Percentiles rank a stretch among this genome's conserved stretches.
Evolutionary conservation across 1,140 invertebrate genomes (phyloP).

Genomic region (Caerostris extrusa): DNA sequence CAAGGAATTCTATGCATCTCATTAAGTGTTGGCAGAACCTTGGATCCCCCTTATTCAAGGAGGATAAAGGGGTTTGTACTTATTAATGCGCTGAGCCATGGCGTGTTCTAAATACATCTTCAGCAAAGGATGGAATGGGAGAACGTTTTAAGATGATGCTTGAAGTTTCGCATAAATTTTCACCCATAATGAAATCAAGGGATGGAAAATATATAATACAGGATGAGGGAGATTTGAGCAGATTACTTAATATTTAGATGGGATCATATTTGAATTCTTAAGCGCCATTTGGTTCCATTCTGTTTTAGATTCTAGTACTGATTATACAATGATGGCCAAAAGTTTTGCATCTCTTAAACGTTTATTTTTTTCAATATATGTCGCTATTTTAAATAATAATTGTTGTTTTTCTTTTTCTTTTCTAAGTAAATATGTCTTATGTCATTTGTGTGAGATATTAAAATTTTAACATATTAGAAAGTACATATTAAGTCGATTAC

Average conservation of each 20-base stretch:
- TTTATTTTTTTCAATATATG: too few species aligned
- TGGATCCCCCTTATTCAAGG: not conserved
- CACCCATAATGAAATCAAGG: not conserved
- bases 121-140: not conserved
- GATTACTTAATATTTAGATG: not conserved
- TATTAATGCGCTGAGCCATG: not conserved
- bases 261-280: not conserved
- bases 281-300: too few species aligned
- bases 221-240: not conserved
- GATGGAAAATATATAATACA: not conserved
- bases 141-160: not conserved
- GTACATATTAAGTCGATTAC: not conserved
- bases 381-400: too few species aligned
- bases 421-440: too few species aligned
- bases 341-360: too few species aligned
- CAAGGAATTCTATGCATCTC: conserved; percentile 22
- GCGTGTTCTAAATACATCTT: not conserved
- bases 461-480: too few species aligned
- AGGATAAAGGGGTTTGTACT: conserved; percentile 30
- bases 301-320: too few species aligned
- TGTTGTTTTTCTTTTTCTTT: too few species aligned
- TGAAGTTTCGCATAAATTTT: conserved; percentile 32
- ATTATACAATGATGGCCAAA: too few species aligned
- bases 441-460: too few species aligned
- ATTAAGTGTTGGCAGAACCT: not conserved